A percentile compares a stretch with the other conserved stretches of the same genome.
Evolutionary conservation across 2,797 vertebrate genomes (phyloP).

Genomic region (Bufotes viridis): DNA sequence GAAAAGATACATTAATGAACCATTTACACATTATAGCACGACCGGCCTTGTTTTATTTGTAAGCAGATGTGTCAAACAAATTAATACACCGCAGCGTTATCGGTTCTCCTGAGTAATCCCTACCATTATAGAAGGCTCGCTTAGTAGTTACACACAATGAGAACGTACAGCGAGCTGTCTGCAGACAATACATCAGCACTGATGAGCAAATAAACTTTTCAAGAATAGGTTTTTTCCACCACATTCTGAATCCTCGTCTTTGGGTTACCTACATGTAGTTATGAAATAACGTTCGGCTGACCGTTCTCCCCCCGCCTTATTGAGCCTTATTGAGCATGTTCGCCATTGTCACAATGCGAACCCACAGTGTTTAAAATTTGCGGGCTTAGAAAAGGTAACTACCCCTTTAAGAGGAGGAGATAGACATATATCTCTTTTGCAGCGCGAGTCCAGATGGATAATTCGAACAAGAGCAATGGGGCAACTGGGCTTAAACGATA

Average conservation of each 20-base stretch:
- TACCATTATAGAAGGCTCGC: neutral
- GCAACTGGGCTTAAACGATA: no score
- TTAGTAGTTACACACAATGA: neutral
- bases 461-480: no score
- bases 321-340: no score
- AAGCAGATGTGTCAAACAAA: constrained; percentile 7
- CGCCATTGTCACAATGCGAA: no score
- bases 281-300: no score
- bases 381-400: no score
- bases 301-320: no score
- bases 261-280: no score
- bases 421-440: no score
- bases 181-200: neutral
- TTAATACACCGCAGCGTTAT: neutral
- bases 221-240: neutral
- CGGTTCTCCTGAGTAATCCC: neutral
- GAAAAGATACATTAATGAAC: constrained; percentile 56
- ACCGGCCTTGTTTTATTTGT: constrained; percentile 21
- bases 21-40: constrained; percentile 32
- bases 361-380: no score
- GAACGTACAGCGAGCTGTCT: neutral
- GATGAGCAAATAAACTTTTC: neutral
- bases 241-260: neutral
- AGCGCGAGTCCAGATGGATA: no score
- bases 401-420: no score